Percentiles rank a stretch among this genome's conserved stretches.
These are phyloP conservation scores for Luidia sarsii DNA, from an alignment of 53 echinoderm and acorn worm species.

Conservation along the genomic window DNA sequence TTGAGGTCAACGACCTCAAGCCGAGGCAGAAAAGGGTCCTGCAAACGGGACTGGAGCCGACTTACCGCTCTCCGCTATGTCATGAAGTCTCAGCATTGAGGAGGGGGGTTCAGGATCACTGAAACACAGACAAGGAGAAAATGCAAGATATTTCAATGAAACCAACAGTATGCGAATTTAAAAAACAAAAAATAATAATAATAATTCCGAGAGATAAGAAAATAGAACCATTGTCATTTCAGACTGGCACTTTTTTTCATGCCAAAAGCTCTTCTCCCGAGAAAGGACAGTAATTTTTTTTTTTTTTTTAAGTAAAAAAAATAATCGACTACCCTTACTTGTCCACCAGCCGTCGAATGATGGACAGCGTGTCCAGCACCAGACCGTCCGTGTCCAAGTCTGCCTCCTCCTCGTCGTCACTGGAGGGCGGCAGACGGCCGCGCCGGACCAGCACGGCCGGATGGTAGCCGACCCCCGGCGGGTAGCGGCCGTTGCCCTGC, in stretches of 20 bases:
- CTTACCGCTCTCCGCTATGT: constrained; percentile 94
- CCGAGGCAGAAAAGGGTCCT: no score
- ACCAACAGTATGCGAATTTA: no score
- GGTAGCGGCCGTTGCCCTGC: constrained; percentile 13
- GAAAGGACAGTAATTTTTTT: no score
- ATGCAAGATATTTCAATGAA: constrained; percentile 3
- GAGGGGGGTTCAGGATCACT: constrained; percentile 98
- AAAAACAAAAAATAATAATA: no score
- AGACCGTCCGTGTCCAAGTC: constrained; percentile 66
- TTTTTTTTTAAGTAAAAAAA: no score
- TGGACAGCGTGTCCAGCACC: constrained; percentile 77
- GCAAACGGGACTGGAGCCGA: background rate
- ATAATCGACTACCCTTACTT: constrained; percentile 69
- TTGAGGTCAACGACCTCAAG: no score
- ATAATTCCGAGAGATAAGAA: no score
- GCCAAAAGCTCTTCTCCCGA: no score
- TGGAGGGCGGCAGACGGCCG: constrained; percentile 50
- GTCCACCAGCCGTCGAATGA: constrained; percentile 90
- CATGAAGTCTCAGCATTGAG: constrained; percentile 87
- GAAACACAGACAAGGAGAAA: constrained; percentile 17
- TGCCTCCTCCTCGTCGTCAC: constrained; percentile 72
- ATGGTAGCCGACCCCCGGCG: background rate
- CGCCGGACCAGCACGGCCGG: no score
- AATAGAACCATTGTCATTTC: no score
- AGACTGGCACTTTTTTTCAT: no score